A percentile compares a stretch with the other conserved stretches of the same genome.
phyloP scores from a whole-genome alignment of 2,888 invertebrate species.

The Hoplodrina ambigua region DNA sequence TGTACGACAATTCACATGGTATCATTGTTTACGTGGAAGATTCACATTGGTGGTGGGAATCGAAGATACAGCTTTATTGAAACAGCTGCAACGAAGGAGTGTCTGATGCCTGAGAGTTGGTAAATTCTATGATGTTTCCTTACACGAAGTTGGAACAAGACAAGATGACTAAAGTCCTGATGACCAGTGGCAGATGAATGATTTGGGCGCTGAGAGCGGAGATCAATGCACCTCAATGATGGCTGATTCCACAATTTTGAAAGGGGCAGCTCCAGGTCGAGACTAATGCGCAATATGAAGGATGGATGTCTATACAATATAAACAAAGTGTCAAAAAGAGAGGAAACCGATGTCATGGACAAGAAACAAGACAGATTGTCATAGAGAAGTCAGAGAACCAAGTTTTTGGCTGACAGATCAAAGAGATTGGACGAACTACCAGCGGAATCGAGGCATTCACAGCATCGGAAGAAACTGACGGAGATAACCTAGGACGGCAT shows the following conservation, averaged over 20 bases:
- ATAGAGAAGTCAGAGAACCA: slow-evolving; percentile 6
- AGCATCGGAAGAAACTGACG: neutral
- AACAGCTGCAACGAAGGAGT: neutral
- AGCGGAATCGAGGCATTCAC: neutral
- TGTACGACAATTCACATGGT: slow-evolving; percentile 77
- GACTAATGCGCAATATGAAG: slow-evolving; percentile 16
- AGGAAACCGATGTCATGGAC: slow-evolving; percentile 8
- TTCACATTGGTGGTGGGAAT: slow-evolving; percentile 12
- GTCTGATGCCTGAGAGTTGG: slow-evolving; percentile 11
- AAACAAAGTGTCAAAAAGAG: slow-evolving; percentile 49
- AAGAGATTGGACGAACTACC: neutral
- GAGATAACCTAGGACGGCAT: neutral
- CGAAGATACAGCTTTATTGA: slow-evolving; percentile 6
- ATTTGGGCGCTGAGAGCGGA: slow-evolving; percentile 25
- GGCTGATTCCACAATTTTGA: slow-evolving; percentile 26
- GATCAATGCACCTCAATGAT: slow-evolving; percentile 34
- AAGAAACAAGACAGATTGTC: slow-evolving; percentile 9
- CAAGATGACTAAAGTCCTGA: slow-evolving; percentile 28
- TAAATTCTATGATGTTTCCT: slow-evolving; percentile 2
- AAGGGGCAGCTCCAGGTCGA: slow-evolving; percentile 1
- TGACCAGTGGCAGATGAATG: slow-evolving; percentile 23
- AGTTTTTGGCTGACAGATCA: slow-evolving; percentile 13
- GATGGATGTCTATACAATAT: slow-evolving; percentile 15
- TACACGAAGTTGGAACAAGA: slow-evolving; percentile 13
- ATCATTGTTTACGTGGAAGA: slow-evolving; percentile 76